Percentiles rank a stretch among this genome's conserved stretches.
phyloP scores from a whole-genome alignment of 2,113 vertebrate species.

The Gopherus evgoodei region DNA sequence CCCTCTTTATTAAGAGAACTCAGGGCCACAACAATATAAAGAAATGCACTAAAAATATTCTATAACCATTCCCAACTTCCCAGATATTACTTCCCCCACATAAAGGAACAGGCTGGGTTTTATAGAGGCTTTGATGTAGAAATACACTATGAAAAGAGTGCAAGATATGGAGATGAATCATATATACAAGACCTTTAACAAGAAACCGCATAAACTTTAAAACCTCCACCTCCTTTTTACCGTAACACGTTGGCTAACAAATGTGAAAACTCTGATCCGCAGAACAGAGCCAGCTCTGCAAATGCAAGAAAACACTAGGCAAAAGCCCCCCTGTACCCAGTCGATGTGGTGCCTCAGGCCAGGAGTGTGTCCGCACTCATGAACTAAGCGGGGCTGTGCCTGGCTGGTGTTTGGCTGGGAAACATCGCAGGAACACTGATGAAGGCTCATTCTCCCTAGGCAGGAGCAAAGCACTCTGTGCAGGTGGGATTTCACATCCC shows the following conservation, averaged over 20 bases:
- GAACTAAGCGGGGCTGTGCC: too few species aligned
- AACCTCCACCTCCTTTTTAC: not conserved
- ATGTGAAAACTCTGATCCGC: too few species aligned
- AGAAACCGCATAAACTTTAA: not conserved
- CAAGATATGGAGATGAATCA: not conserved
- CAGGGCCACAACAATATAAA: too few species aligned
- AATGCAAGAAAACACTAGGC: too few species aligned
- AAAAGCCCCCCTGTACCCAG: too few species aligned
- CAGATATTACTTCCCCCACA: not conserved
- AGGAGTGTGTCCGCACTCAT: too few species aligned
- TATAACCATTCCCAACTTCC: not conserved
- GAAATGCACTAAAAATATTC: not conserved
- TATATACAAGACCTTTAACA: not conserved
- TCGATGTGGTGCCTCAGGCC: not conserved
- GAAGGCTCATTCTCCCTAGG: too few species aligned
- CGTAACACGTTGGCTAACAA: too few species aligned
- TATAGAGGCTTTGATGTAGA: not conserved
- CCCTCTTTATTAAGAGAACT: not conserved
- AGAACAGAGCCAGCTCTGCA: not conserved
- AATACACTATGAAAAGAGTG: not conserved
- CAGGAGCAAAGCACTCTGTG: too few species aligned
- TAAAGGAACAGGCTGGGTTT: not conserved
- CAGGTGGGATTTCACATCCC: too few species aligned
- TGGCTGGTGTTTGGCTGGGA: too few species aligned
- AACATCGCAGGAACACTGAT: too few species aligned